Evolutionary conservation across 1,140 invertebrate genomes (phyloP).

Genomic region (Pogonus chalceus): DNA sequence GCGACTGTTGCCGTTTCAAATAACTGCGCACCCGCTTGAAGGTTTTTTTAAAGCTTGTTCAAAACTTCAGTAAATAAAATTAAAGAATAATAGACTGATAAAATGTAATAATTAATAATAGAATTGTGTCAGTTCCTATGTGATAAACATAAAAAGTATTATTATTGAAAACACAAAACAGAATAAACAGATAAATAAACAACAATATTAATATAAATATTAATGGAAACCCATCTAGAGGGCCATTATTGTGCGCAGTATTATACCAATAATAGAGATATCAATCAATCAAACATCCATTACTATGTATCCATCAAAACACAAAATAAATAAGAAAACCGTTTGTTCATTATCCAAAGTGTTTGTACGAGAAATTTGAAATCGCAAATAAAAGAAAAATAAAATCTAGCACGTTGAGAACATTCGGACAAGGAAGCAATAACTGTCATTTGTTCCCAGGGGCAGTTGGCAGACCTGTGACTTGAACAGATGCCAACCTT

Average conservation of each 20-base stretch:
- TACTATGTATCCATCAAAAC: not conserved
- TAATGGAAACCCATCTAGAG: not conserved
- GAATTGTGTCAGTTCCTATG: too few relatives aligned
- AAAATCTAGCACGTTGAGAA: not conserved
- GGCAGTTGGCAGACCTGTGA: not conserved
- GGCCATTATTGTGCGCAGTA: not conserved
- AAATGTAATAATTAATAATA: too few relatives aligned
- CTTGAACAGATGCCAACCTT: not conserved
- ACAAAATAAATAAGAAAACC: not conserved
- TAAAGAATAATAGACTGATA: too few relatives aligned
- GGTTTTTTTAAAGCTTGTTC: too few relatives aligned
- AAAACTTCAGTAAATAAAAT: too few relatives aligned
- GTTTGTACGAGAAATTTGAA: not conserved
- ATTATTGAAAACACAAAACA: too few relatives aligned
- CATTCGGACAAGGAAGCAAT: not conserved
- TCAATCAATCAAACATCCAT: not conserved
- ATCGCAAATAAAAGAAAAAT: not conserved
- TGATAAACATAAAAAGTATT: too few relatives aligned
- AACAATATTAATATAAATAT: not conserved
- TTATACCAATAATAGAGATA: not conserved
- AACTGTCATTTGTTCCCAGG: not conserved
- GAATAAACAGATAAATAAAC: too few relatives aligned
- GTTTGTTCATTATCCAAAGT: not conserved
- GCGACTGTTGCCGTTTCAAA: too few relatives aligned
- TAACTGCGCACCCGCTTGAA: too few relatives aligned